Base-by-base conservation (phyloP, 2,888 invertebrate species). In the Spialia ferax region DNA sequence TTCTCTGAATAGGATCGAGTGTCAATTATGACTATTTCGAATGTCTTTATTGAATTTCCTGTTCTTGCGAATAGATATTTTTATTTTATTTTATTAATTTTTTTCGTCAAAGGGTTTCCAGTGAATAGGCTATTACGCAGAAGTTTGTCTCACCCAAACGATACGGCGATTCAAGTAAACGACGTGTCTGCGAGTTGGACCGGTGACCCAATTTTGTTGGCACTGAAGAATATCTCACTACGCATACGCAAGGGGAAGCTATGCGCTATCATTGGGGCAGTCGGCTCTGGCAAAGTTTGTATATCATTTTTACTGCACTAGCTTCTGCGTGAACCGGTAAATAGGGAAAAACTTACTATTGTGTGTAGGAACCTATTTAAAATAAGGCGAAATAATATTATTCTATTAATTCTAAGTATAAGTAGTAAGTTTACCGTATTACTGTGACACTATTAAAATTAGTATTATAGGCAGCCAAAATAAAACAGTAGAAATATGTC, bases 261-360 rank as follows among this genome's bases (percentile, higher is more conserved):
- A 11, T 94, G 96, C 69, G 96, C 96, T 10, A 94, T 97, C 35
- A 96, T 97, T 60, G 97, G 97, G 8, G 94, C 96, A 63, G 97
- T 97, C 0, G 97, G 97, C 7, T 92, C 96, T 35, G 97, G 97
- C 57, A 97, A 96, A 94, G 95, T 94, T 38, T 7, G 54, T 29
- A 55, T 29, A 15, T 29, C 15, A 55, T 55, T 18, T 8, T 13
- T 23, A 6, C n/a, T 23, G 18, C 11, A 48, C 11, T 23, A 50
- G 13, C 15, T n/a, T 23, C 50, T 13, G 10, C 45, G 0, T 10
- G 10, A n/a, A 7, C 15, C 42, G 15, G 15, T 15, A 15, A 15
- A 42, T 6, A n/a, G 6, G 42, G 13, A 1, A 2, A 13, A 35
- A 13, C 10, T 11, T 11, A 32, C 2, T 35, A 35, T 35, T 35